These are phyloP conservation scores for Heteropelma amictum DNA, from an alignment of 2,888 invertebrate genomes.

Conservation along the genomic window DNA sequence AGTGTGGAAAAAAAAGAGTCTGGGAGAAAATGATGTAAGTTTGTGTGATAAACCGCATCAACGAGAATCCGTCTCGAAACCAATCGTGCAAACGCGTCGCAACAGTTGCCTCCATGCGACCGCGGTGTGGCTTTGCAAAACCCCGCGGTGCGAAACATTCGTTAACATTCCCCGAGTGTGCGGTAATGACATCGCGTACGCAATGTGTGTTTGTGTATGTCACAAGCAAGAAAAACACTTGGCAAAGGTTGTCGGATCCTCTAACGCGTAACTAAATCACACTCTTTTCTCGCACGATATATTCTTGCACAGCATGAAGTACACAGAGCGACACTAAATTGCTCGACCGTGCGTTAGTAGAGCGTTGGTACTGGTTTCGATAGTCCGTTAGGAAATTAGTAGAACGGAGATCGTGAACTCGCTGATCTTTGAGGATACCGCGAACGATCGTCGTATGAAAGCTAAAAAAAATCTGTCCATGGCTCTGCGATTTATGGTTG, in stretches of 20 bases:
- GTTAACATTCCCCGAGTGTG: slow-evolving; percentile 71
- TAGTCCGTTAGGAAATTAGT: slow-evolving; percentile 65
- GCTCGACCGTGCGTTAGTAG: slow-evolving; percentile 25
- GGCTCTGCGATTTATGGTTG: too few species aligned
- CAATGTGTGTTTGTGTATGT: not conserved
- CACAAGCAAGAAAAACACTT: slow-evolving; percentile 51
- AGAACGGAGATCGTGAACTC: slow-evolving; percentile 51
- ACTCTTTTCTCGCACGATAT: slow-evolving; percentile 8
- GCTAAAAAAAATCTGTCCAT: not conserved
- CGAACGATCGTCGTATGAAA: slow-evolving; percentile 10
- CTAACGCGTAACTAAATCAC: slow-evolving; percentile 11
- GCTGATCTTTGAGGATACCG: not conserved
- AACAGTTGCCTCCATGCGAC: not conserved
- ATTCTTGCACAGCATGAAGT: not conserved
- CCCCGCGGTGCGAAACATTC: slow-evolving; percentile 69
- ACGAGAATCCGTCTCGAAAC: slow-evolving; percentile 9
- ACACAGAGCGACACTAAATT: not conserved
- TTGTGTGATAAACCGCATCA: slow-evolving; percentile 47
- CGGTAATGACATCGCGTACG: slow-evolving; percentile 65
- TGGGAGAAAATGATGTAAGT: not conserved
- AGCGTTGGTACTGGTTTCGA: slow-evolving; percentile 57
- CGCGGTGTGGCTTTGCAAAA: slow-evolving; percentile 58
- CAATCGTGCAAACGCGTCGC: slow-evolving; percentile 2
- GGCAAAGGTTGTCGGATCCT: slow-evolving; percentile 31
- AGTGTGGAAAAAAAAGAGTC: not conserved